Conservation (phyloP, 2,797 vertebrate species). For the Acanthornis magna region DNA sequence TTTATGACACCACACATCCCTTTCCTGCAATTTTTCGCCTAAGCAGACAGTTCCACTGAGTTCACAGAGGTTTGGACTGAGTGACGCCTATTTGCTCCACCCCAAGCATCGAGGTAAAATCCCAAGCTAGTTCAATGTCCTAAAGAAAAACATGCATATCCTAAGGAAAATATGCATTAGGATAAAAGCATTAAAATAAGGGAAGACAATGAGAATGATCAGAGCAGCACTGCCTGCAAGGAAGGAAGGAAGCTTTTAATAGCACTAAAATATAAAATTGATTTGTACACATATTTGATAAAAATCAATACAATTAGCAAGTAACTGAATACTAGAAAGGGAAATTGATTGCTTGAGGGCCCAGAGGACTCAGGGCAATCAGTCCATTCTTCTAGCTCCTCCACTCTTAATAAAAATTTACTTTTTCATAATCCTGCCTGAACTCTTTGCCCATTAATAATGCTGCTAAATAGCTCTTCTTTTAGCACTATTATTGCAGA, state of each 20-base stretch:
- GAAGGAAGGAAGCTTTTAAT: constrained; percentile 63
- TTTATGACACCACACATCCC: neutral
- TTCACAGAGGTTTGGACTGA: neutral
- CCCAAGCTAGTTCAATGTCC: neutral
- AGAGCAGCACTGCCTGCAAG: constrained; percentile 14
- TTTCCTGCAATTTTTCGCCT: constrained; percentile 32
- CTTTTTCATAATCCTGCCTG: constrained; percentile 67
- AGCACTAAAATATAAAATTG: constrained; percentile 71
- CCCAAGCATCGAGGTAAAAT: neutral
- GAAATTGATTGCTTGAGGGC: constrained; percentile 55
- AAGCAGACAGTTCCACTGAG: neutral
- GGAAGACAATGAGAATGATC: constrained; percentile 32
- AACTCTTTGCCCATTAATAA: constrained; percentile 66
- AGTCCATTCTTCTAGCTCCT: constrained; percentile 63
- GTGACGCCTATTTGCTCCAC: neutral
- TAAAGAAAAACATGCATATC: neutral
- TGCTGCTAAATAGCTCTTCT: constrained; percentile 56
- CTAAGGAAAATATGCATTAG: neutral
- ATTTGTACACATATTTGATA: constrained; percentile 69
- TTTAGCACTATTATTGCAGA: constrained; percentile 62
- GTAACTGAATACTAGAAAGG: constrained; percentile 59
- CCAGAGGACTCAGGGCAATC: constrained; percentile 63
- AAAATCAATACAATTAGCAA: constrained; percentile 73
- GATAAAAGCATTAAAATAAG: constrained; percentile 46
- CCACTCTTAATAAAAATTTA: constrained; percentile 65